Evolutionary conservation across 2,113 vertebrate species (phyloP), one percentile per base, ranked within the genome.

Genomic region (Epinephelus cyanopodus): DNA sequence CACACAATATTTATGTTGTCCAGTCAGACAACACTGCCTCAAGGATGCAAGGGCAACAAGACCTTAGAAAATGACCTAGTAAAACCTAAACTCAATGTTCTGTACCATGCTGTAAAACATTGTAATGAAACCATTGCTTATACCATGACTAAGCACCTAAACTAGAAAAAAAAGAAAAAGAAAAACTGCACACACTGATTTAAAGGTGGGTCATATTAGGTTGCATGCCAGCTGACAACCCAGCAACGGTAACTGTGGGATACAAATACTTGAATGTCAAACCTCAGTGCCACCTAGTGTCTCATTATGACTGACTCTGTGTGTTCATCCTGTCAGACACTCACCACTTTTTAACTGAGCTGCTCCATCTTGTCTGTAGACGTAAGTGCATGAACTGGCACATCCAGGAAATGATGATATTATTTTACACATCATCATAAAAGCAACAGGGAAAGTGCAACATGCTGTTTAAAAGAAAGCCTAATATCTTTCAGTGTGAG

Each of bases 201-300:
- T 54, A 75, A 81, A 50, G 57, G 21, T 12, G 7, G 37, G 14
- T 56, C 12, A 29, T 52, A 70, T 69, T 29, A 63, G 9, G 21
- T 14, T 74, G 63, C 75, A 62, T 83, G 73, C 85, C 76, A 62
- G 67, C 53, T 6, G 5, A 54, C 21, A 70, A 29, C 82, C 79
- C 52, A 72, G 82, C 82, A 87, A 87, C 79, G 2, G 83, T 71
- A 64, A 77, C 86, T 54, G 42, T 67, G 86, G 73, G 75, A 63
- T 57, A 74, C 68, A 65, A 57, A 77, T 0, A 27, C 48, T 54
- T 81, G 1, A 87, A 79, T 54, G 60, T 64, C 79, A 80, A 81
- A 64, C 73, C 60, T 86, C 70, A 77, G 29, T 37, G 72, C 81
- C 84, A 65, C 64, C 87, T 83, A 48, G 53, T 50, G 61, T 72